Evolutionary conservation across 2,113 vertebrate genomes (phyloP), one percentile per base, ranked within the genome.

Genomic region (Rhynchomys soricoides): DNA sequence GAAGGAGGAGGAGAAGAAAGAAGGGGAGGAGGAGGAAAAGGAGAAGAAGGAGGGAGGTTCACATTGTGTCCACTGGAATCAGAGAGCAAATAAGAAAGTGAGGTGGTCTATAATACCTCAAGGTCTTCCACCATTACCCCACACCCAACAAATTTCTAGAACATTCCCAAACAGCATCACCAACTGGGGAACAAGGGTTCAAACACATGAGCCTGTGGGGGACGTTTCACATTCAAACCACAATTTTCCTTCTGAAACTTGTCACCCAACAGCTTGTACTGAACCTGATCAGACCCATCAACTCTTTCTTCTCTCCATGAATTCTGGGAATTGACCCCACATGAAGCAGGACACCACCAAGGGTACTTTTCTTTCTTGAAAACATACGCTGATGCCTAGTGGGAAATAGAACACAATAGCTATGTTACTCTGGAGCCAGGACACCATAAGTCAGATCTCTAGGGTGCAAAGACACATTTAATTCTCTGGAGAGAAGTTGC

Each of bases 381-480:
- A 81, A 15, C 31, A n/a, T 43, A 59, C 19, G 11, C 10, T 59
- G 0, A 17, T 10, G 5, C 73, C 12, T 16, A 21, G 31, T 21
- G 50, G 7, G 24, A 70, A 37, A 1, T 2, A 55, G 16, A 9
- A 0, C 7, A 75, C 43, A 22, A 19, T 1, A 29, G 5, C 7
- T 52, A 34, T 15, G 15, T 29, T 74, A 37, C 52, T 43, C 68
- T 87, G 4, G 50, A 37, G 74, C 45, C 68, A 43, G 31, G 64
- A n/a, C 19, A n/a, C 55, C 71, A 43, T 26, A 45, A 87, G 19
- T 48, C 1, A 55, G 48, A 2, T 12, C n/a, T 83, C 55, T 19
- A 22, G 57, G 13, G 45, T 81, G 21, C 9, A 40, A 87, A 43
- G 1, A 48, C 31, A 19, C 11, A 68, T n/a, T 62, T 37, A 12